These are phyloP conservation scores for Hemicordylus capensis DNA, from an alignment of 2,113 vertebrate species.

Conservation along the genomic window DNA sequence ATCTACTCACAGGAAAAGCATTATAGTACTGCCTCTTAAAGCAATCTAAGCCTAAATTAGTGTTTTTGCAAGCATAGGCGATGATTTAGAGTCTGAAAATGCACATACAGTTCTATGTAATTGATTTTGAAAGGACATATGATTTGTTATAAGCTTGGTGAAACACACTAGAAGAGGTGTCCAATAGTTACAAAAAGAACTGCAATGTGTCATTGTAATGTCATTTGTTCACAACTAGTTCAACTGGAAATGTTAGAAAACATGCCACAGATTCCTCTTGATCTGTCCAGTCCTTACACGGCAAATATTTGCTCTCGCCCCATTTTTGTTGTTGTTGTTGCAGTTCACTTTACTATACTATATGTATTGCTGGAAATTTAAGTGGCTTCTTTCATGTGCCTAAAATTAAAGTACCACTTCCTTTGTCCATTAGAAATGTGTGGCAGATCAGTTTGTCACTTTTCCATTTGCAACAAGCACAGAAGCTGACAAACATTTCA, in stretches of 20 bases:
- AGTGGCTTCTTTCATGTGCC: background rate
- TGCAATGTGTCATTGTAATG: conserved; percentile 14
- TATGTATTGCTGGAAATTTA: background rate
- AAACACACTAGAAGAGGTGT: background rate
- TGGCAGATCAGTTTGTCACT: too few species aligned
- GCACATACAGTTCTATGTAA: background rate
- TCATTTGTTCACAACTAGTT: conserved; percentile 32
- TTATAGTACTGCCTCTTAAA: background rate
- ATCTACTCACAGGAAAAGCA: background rate
- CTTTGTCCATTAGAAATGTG: background rate
- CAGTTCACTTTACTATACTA: background rate
- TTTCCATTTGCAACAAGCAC: background rate
- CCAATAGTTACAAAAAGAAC: conserved; percentile 28
- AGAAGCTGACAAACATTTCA: background rate
- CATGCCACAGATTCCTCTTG: conserved; percentile 24
- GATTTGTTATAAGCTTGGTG: background rate
- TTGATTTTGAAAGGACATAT: background rate
- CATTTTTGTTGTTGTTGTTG: background rate
- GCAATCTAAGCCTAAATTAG: background rate
- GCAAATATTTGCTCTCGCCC: background rate
- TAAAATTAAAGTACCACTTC: background rate
- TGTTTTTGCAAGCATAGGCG: background rate
- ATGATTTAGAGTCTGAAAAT: background rate
- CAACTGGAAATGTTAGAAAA: conserved; percentile 29
- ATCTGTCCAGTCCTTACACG: background rate